These are phyloP conservation scores for Zonotrichia albicollis DNA, from an alignment of 2,797 vertebrate genomes.

Conservation along the genomic window DNA sequence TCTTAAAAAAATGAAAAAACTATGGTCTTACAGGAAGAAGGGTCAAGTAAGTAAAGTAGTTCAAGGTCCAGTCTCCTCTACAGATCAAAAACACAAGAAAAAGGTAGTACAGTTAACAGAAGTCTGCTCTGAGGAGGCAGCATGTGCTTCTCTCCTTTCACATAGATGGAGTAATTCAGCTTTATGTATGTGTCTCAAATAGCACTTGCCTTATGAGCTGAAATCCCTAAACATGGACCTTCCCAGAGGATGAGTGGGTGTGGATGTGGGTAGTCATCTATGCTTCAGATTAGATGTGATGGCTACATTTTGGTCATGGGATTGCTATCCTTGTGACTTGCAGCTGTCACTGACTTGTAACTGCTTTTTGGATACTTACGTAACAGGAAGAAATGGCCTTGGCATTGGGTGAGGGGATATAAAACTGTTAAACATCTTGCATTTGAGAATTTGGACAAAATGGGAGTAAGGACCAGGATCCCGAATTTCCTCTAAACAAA, in stretches of 20 bases:
- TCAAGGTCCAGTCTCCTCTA: conserved; percentile 35
- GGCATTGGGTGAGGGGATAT: not conserved
- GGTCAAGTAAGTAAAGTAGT: conserved; percentile 27
- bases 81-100: not conserved
- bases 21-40: not conserved
- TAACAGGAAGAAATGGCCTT: not conserved
- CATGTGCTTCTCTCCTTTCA: not conserved
- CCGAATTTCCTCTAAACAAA: not conserved
- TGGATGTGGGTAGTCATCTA: not conserved
- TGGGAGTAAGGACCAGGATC: not conserved
- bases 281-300: not conserved
- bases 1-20: not conserved
- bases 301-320: not conserved
- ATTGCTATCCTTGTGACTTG: not conserved
- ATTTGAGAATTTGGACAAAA: not conserved
- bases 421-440: not conserved
- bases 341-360: not conserved
- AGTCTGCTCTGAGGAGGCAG: not conserved
- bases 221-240: not conserved
- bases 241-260: not conserved
- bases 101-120: not conserved
- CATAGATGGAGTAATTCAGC: not conserved
- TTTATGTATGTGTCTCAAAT: not conserved
- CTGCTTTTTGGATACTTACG: not conserved
- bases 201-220: not conserved